Conservation (phyloP, 1,140 invertebrate species). For the Lordiphosa clarofinis region DNA sequence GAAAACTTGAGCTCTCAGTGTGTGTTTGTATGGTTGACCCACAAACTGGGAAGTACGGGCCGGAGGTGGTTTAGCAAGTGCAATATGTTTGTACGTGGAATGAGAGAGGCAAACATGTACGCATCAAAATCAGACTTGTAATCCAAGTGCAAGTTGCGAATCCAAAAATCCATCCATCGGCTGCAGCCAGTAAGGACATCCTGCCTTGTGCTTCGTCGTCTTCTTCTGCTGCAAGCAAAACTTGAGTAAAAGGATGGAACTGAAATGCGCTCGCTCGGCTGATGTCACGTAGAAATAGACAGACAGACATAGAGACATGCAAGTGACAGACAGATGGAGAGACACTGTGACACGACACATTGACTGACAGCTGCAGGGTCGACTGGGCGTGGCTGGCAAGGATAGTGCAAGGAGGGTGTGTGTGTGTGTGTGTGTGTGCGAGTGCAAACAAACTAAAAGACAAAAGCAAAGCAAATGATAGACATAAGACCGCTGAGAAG, state of each 20-base stretch:
- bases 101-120: slow-evolving; percentile 58
- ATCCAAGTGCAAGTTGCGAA: slow-evolving; percentile 77
- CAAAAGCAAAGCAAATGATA: slow-evolving; percentile 72
- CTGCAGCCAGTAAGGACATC: slow-evolving; percentile 42
- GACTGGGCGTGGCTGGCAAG: slow-evolving; percentile 25
- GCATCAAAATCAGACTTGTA: slow-evolving; percentile 78
- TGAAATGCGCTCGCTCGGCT: slow-evolving; percentile 48
- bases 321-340: slow-evolving; percentile 78
- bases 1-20: slow-evolving; percentile 58
- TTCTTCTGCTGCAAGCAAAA: slow-evolving; percentile 33
- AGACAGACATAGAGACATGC: slow-evolving; percentile 69
- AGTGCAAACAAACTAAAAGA: slow-evolving; percentile 73
- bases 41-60: slow-evolving; percentile 29
- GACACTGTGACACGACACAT: slow-evolving; percentile 79
- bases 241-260: slow-evolving; percentile 32
- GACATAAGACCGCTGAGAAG: slow-evolving; percentile 26
- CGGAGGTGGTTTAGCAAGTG: slow-evolving; percentile 27
- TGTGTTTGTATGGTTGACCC: slow-evolving; percentile 50
- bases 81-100: slow-evolving; percentile 22
- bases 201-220: slow-evolving; percentile 26
- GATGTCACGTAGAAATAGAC: slow-evolving; percentile 71
- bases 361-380: slow-evolving; percentile 78
- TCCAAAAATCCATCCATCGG: slow-evolving; percentile 76
- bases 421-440: slow-evolving; percentile 21
- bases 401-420: slow-evolving; percentile 59